A percentile compares a stretch with the other conserved stretches of the same genome.
These are phyloP conservation scores for Botia almorhae DNA, from an alignment of 2,797 vertebrate genomes.

Conservation along the genomic window DNA sequence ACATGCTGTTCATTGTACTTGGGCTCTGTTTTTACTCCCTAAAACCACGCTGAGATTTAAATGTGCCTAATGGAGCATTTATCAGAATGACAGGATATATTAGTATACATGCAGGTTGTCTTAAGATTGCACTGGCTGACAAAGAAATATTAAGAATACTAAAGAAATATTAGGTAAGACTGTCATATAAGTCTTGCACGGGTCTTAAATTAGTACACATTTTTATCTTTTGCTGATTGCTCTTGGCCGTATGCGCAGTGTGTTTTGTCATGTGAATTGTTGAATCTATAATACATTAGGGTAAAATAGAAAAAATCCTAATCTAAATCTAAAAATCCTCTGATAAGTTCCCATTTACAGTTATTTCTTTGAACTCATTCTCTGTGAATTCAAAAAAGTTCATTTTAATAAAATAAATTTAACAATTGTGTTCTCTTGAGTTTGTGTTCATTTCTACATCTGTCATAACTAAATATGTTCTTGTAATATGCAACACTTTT, in stretches of 20 bases:
- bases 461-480: not conserved
- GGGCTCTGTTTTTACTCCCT: not conserved
- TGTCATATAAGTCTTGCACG: not conserved
- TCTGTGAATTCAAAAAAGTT: not conserved
- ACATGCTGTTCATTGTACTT: conserved; percentile 31
- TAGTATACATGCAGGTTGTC: not conserved
- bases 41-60: not conserved
- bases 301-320: too few species aligned
- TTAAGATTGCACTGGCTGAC: not conserved
- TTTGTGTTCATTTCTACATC: not conserved
- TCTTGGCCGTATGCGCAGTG: not conserved
- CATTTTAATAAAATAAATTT: too few species aligned
- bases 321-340: too few species aligned
- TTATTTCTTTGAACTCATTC: too few species aligned
- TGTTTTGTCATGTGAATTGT: not conserved
- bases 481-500: not conserved
- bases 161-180: not conserved
- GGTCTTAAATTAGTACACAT: not conserved
- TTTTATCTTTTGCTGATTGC: conserved; percentile 1
- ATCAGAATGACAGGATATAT: not conserved
- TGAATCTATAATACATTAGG: not conserved
- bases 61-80: not conserved
- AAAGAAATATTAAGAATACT: not conserved
- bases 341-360: too few species aligned
- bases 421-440: too few species aligned